phyloP scores from a whole-genome alignment of 2,113 vertebrate genomes.

The Athene cunicularia region DNA sequence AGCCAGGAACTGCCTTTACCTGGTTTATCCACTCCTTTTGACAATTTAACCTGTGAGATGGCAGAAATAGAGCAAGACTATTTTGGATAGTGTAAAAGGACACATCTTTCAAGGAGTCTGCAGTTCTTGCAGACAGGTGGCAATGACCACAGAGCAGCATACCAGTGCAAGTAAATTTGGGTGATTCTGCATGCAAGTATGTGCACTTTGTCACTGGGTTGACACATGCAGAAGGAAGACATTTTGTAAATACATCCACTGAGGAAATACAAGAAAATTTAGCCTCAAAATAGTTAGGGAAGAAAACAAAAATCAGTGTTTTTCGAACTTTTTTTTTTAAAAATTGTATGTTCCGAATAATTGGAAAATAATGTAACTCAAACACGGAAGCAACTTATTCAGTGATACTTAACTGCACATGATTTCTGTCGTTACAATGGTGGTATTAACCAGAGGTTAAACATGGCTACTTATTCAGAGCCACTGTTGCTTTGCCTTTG shows the following conservation, averaged over 20 bases:
- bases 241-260: not conserved
- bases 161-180: rapidly evolving
- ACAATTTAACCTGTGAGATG: not conserved
- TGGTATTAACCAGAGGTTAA: not conserved
- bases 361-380: not conserved
- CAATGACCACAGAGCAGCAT: not conserved
- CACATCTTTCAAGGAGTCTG: not conserved
- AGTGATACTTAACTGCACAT: rapidly evolving
- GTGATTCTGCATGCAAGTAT: not conserved
- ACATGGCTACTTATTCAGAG: not conserved
- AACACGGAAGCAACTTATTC: not conserved
- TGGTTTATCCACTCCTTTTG: not conserved
- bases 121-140: not conserved
- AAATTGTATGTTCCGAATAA: not conserved
- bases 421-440: not conserved
- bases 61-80: not conserved
- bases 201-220: not conserved
- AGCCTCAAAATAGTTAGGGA: not conserved
- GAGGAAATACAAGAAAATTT: not conserved
- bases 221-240: not conserved
- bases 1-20: not conserved
- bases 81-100: not conserved
- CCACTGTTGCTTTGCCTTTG: not conserved
- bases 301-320: not conserved
- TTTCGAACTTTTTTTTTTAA: not conserved